Percentiles rank a stretch among this genome's conserved stretches.
phyloP scores from a whole-genome alignment of 64 coral and sea anemone species.

The Montipora cactus region DNA sequence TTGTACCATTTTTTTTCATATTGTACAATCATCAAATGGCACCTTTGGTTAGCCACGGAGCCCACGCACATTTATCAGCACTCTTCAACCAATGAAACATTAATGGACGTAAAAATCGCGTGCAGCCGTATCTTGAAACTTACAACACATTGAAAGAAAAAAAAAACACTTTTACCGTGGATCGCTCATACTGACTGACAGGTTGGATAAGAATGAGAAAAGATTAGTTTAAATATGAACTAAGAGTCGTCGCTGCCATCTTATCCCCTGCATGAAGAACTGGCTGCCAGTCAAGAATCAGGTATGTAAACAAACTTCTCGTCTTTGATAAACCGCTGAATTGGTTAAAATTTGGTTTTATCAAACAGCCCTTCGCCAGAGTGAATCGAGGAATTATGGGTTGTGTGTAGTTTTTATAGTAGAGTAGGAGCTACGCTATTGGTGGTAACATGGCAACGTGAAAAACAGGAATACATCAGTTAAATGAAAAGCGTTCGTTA shows the following conservation, averaged over 20 bases:
- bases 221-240: not conserved
- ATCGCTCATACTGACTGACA: not conserved
- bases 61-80: not conserved
- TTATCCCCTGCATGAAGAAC: not conserved
- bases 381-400: too few species aligned
- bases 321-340: not conserved
- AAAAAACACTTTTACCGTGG: too few species aligned
- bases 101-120: not conserved
- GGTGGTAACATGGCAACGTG: too few species aligned
- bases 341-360: too few species aligned
- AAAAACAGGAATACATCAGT: too few species aligned
- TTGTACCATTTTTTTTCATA: too few species aligned
- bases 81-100: not conserved
- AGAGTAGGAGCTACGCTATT: too few species aligned
- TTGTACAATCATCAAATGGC: not conserved
- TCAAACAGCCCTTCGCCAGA: too few species aligned
- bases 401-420: too few species aligned
- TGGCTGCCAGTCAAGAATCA: not conserved
- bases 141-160: not conserved
- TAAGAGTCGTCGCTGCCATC: not conserved
- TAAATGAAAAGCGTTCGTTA: too few species aligned
- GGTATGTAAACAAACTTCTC: not conserved
- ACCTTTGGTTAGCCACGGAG: not conserved
- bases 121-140: not conserved
- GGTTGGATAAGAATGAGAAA: not conserved